phyloP scores from a whole-genome alignment of 1,140 invertebrate genomes.

The Platorchestia sp. region DNA sequence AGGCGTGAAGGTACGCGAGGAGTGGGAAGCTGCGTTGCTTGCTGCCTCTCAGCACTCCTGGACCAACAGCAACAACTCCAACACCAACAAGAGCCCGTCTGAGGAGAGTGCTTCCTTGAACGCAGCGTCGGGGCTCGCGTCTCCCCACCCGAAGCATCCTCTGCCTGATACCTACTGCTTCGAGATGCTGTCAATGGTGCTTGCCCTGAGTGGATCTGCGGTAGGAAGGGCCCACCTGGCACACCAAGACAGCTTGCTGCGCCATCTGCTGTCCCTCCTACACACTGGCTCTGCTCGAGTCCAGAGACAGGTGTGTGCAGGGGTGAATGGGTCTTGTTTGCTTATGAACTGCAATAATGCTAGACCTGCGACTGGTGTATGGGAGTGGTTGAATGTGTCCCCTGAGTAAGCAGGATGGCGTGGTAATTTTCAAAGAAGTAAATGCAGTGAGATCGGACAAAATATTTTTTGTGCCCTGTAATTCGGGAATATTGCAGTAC shows the following conservation, averaged over 20 bases:
- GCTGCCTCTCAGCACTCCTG: slow-evolving; percentile 21
- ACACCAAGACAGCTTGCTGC: slow-evolving; percentile 86
- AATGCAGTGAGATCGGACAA: too few relatives aligned
- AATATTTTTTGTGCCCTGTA: too few relatives aligned
- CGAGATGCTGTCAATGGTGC: slow-evolving; percentile 94
- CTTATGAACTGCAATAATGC: not conserved
- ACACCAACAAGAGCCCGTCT: slow-evolving; percentile 37
- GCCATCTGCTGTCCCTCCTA: slow-evolving; percentile 87
- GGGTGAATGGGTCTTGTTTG: not conserved
- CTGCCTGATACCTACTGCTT: slow-evolving; percentile 93
- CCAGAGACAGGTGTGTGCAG: slow-evolving; percentile 80
- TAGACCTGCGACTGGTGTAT: not conserved
- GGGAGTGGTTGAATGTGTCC: too few relatives aligned
- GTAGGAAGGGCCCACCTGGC: slow-evolving; percentile 92
- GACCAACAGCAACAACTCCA: slow-evolving; percentile 50
- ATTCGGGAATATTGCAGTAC: too few relatives aligned
- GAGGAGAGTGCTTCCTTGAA: slow-evolving; percentile 45
- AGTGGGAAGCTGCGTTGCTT: slow-evolving; percentile 65
- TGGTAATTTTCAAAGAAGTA: too few relatives aligned
- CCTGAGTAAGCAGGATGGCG: too few relatives aligned
- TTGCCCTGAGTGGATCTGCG: slow-evolving; percentile 92
- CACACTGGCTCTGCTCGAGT: slow-evolving; percentile 95
- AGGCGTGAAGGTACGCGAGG: slow-evolving; percentile 79
- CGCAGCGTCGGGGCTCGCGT: slow-evolving; percentile 67
- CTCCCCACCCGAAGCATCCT: slow-evolving; percentile 70